Evolutionary conservation across 2,113 vertebrate species (phyloP), one percentile per base, ranked within the genome.

Genomic region (Lucifuga dentata): DNA sequence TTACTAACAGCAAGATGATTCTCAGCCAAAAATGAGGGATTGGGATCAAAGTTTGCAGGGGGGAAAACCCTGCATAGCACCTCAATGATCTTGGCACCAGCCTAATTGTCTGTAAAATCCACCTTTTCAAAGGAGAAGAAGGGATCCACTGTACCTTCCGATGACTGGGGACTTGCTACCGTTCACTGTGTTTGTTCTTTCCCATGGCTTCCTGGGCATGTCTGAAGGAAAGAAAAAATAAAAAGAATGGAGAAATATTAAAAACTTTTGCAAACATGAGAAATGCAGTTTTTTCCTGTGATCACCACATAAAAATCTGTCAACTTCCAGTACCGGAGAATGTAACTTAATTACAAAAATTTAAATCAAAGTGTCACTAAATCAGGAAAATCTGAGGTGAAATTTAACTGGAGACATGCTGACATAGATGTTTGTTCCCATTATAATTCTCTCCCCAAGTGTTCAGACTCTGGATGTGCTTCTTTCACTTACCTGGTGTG

Each of bases 121-220:
- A 29, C 26, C 7, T 29, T 29, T 29, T 7, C 26, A 29, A 29
- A 29, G 26, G 10, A 57, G 12, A 49, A 1, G 3, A 1, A 5
- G 16, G 5, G 5, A 49, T n/a, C 7, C 2, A 38, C 33, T 4
- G 11, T 96, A 99, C 98, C 98, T 98, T 93, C 97, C 97, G 43
- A 99, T 98, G 73, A 98, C 95, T 62, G 98, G 98, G 21, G 98
- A 99, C 87, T 99, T 99, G 95, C 96, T 98, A 93, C 98, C 98
- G 46, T 99, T 99, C 94, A 99, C 93, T 64, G 95, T 95, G 80
- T 95, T 99, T 80, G 95, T 93, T 92, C 97, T 94, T 89, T 99
- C 98, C 98, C 98, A 99, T 74, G 95, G 96, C 85, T 99, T 99
- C 89, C 98, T 96, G 78, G 96, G 94, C 92, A 95, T 94, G 89